Evolutionary conservation across 2,888 invertebrate genomes (phyloP).

Genomic region (Fabriciana adippe): DNA sequence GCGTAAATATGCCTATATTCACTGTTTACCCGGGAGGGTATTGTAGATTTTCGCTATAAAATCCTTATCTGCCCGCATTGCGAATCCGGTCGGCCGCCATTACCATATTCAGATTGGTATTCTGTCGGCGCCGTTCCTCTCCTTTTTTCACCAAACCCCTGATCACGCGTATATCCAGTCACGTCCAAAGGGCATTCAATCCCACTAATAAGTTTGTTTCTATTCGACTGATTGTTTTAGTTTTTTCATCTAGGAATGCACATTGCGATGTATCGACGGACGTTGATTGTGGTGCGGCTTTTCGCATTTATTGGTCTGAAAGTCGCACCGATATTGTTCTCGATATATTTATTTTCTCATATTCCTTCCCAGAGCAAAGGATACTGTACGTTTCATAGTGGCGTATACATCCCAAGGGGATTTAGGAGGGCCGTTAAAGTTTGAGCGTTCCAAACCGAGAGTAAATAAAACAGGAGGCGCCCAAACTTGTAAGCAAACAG

Average conservation of each 20-base stretch:
- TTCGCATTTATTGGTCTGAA: not conserved
- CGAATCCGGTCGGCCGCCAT: constrained; percentile 66
- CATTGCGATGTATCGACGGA: constrained; percentile 16
- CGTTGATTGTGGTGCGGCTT: constrained; percentile 16
- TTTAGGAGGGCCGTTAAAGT: constrained; percentile 50
- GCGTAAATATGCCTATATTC: constrained; percentile 49
- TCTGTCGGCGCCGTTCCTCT: constrained; percentile 39
- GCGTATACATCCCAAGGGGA: constrained; percentile 41
- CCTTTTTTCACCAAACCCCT: constrained; percentile 44
- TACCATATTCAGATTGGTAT: constrained; percentile 74
- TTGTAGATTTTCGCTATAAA: constrained; percentile 64
- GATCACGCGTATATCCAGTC: constrained; percentile 50
- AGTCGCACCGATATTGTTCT: constrained; percentile 14
- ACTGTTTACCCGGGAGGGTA: constrained; percentile 55
- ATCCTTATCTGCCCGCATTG: constrained; percentile 75
- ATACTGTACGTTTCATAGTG: constrained; percentile 40
- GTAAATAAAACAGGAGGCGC: constrained; percentile 58
- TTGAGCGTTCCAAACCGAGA: constrained; percentile 50
- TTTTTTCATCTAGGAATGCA: constrained; percentile 21
- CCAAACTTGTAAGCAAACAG: constrained; percentile 67
- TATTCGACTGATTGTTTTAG: constrained; percentile 47
- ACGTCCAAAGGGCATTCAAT: constrained; percentile 49
- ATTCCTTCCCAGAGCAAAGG: constrained; percentile 12
- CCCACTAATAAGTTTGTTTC: constrained; percentile 54
- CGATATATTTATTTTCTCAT: constrained; percentile 18